Conservation (phyloP, 2,888 invertebrate genomes). For the Morinoia aosen region DNA sequence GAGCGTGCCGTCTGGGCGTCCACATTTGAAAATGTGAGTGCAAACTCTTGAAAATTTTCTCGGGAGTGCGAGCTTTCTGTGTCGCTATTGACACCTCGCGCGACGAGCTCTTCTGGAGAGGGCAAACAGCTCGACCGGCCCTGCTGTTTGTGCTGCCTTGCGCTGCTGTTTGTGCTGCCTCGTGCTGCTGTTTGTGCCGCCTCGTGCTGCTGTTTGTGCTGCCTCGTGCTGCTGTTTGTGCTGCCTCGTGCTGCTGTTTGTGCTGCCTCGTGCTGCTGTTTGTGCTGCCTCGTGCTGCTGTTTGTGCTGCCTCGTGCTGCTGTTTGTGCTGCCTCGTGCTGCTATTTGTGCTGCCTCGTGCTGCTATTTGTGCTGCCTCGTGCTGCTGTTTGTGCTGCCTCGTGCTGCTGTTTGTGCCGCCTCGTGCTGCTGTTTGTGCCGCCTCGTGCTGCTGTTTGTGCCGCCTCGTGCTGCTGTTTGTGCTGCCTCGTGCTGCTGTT, state of each 20-base stretch:
- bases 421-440: background rate
- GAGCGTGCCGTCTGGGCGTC: background rate
- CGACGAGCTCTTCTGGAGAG: background rate
- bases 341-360: background rate
- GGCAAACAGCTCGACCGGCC: background rate
- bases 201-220: background rate
- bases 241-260: background rate
- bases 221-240: background rate
- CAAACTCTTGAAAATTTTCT: constrained; percentile 40
- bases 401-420: background rate
- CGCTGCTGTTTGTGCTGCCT: constrained; percentile 9
- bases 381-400: background rate
- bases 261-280: background rate
- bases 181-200: background rate
- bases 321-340: background rate
- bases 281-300: background rate
- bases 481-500: no score
- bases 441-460: background rate
- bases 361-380: background rate
- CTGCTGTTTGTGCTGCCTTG: background rate
- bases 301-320: background rate
- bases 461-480: no score
- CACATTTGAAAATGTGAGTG: constrained; percentile 42
- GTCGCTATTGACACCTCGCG: constrained; percentile 47
- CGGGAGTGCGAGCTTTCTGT: constrained; percentile 31